Base-by-base conservation (phyloP, 1,140 invertebrate genomes). In the Anagrus nilaparvatae region DNA sequence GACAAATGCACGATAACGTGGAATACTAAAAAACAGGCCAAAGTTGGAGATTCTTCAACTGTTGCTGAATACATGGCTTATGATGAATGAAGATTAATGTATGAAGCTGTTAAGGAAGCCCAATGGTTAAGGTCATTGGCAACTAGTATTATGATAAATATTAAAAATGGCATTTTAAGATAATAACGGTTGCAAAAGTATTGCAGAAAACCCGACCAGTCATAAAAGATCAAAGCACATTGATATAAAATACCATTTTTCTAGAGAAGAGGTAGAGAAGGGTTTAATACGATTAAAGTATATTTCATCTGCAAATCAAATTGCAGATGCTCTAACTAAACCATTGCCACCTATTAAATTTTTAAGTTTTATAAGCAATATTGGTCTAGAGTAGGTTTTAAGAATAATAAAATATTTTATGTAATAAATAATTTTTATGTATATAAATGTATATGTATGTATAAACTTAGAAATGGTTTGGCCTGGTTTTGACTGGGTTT, bases 11-110 rank as follows among this genome's bases (percentile, higher is more conserved):
- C 42, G 8, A 40, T 59, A 12, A 32, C 14, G n/a, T 58, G 60
- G 61, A 45, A 20, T 37, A 58, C 52, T 14, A 52, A 50, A 36
- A 56, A 48, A 45, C n/a, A n/a, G n/a, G n/a, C 56, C 65, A 38
- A 21, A 17, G 54, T 64, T 9, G 52, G 57, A 20, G 37, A 53
- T 12, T 41, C 40, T 8, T 41, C 40, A 2, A 41, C 40, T 20
- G 24, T 20, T 16, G 40, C 32, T 25, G 54, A 60, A 40, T 54
- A 53, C 28, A 49, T 64, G 40, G 54, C 60, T n/a, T 38, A n/a
- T n/a, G n/a, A n/a, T n/a, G n/a, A n/a, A n/a, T n/a, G n/a, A n/a
- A n/a, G n/a, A n/a, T n/a, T n/a, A n/a, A n/a, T 58, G 7, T 54
- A 24, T 47, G 51, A 55, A 48, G 47, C 49, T 24, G 53, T 51